Conservation (phyloP, 2,113 vertebrate genomes). For the Eretmochelys imbricata region DNA sequence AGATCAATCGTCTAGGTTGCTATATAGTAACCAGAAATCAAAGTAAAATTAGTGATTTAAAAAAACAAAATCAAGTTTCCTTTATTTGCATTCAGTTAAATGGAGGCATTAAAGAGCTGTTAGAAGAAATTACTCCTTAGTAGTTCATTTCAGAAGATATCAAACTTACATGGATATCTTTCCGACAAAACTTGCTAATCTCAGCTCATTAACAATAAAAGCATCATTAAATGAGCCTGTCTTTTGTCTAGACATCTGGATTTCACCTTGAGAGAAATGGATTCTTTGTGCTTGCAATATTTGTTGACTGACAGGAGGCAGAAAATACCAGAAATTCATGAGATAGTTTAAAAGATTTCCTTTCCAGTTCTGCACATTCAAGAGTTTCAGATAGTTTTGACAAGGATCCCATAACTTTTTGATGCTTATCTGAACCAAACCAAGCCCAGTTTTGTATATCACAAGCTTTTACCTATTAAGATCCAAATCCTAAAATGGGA, state of each 20-base stretch:
- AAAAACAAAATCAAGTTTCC: neutral
- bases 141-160: conserved; percentile 18
- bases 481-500: neutral
- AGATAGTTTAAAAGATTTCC: neutral
- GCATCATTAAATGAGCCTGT: conserved; percentile 9
- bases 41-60: neutral
- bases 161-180: neutral
- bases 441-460: neutral
- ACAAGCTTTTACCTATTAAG: neutral
- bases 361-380: neutral
- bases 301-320: neutral
- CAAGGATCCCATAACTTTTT: neutral
- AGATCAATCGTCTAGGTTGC: neutral
- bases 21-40: neutral
- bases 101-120: conserved; percentile 6
- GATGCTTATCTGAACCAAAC: neutral
- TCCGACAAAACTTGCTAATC: neutral
- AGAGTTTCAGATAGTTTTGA: neutral
- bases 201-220: conserved; percentile 44
- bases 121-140: conserved; percentile 33
- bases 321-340: neutral
- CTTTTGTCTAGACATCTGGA: conserved; percentile 25
- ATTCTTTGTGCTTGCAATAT: neutral
- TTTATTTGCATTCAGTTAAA: conserved; percentile 27
- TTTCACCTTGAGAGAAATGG: conserved; percentile 26